Evolutionary conservation across 2,888 invertebrate species (phyloP).

Genomic region (Drosophila diplacantha): DNA sequence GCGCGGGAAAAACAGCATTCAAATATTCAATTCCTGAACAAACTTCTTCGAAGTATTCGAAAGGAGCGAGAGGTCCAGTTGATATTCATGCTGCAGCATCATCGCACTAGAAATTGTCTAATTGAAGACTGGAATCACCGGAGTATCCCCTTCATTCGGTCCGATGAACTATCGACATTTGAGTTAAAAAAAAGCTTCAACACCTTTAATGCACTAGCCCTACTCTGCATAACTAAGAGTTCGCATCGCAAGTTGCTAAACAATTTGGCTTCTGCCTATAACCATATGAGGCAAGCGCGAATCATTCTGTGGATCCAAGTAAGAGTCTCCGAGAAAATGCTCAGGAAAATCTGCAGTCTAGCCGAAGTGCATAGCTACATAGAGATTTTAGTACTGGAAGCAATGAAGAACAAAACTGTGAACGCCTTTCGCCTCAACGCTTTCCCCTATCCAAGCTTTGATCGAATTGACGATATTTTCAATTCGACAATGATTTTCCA

Average conservation of each 20-base stretch:
- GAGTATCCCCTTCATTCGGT: neutral
- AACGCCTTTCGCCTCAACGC: conserved; percentile 13
- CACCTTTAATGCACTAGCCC: neutral
- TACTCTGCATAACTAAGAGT: neutral
- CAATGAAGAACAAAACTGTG: neutral
- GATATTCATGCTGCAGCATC: conserved; percentile 4
- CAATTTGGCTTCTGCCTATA: conserved; percentile 12
- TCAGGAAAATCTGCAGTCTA: neutral
- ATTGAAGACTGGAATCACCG: conserved; percentile 3
- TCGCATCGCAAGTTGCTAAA: neutral
- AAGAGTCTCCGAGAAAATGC: accelerated
- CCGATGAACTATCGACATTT: neutral
- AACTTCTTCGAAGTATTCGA: neutral
- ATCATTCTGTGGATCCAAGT: conserved; percentile 23
- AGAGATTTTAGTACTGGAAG: conserved; percentile 22
- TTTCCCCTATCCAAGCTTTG: conserved; percentile 27
- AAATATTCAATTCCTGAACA: neutral
- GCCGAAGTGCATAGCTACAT: neutral
- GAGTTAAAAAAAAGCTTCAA: neutral
- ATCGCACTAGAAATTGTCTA: neutral
- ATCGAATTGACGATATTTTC: neutral
- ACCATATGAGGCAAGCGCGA: conserved; percentile 24
- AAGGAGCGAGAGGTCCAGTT: neutral
- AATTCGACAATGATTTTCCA: neutral
- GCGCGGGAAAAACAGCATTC: neutral